Percentiles rank a stretch among this genome's conserved stretches.
These are phyloP conservation scores for Porphyrio hochstetteri DNA, from an alignment of 2,113 vertebrate species.

Conservation along the genomic window DNA sequence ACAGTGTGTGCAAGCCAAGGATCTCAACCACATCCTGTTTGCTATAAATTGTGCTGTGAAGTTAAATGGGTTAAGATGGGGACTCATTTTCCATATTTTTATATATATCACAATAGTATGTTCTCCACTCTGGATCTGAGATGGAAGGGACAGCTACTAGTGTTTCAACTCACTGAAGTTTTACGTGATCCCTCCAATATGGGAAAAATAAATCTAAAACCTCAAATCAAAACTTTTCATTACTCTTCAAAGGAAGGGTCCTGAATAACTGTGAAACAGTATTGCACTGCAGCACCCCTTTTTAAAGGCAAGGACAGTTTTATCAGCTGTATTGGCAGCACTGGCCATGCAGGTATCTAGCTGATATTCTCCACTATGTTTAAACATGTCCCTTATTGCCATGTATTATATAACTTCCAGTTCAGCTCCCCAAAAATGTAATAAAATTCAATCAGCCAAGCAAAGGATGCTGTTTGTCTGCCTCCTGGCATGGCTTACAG, in stretches of 20 bases:
- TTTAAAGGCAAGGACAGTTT: neutral
- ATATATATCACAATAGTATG: neutral
- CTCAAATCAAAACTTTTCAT: neutral
- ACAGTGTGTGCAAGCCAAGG: neutral
- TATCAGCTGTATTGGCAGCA: neutral
- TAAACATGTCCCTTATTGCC: neutral
- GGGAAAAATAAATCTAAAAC: neutral
- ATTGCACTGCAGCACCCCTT: neutral
- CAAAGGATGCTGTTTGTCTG: neutral
- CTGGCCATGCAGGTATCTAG: neutral
- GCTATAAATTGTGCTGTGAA: neutral
- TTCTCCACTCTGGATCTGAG: neutral
- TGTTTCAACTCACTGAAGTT: neutral
- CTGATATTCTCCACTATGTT: neutral
- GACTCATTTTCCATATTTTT: neutral
- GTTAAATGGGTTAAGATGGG: neutral
- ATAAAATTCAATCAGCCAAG: neutral
- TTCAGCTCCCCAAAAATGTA: neutral
- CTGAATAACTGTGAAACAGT: neutral
- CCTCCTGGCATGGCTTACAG: neutral
- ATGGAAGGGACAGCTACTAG: neutral
- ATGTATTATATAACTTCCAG: neutral
- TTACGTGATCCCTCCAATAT: neutral
- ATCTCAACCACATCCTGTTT: neutral
- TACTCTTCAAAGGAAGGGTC: neutral